Evolutionary conservation across 2,888 invertebrate species (phyloP), one percentile per base, ranked within the genome.

Genomic region (Labia minor): DNA sequence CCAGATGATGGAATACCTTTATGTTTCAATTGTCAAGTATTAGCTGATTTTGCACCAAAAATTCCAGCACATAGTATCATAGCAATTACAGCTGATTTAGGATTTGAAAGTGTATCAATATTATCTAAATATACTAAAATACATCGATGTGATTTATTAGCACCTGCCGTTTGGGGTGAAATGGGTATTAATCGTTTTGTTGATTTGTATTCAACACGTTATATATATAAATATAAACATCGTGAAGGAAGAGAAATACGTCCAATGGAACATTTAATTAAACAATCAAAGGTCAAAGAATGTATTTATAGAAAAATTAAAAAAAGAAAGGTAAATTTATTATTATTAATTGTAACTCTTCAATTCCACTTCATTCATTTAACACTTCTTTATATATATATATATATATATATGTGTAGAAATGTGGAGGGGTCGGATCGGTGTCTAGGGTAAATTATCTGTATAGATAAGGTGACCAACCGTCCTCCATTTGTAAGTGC

Each of bases 141-240:
- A 11, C 78, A 81, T 0, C 70, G 81, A 67, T 75, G 75, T 71
- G 78, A 80, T 71, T 79, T 85, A 72, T 80, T 81, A 72, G 83
- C 82, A 67, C 83, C 85, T 8, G 84, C 85, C 26, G 84, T 86
- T 3, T 86, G 85, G 85, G 86, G 86, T 8, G 85, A 82, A 71
- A 77, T 83, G 62, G 74, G 74, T 2, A 49, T 49, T 14, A 49
- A 49, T 49, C 14, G 16, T n/a, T 16, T 49, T 2, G 49, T 49
- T 14, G 49, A 49, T 49, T 3, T 49, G 2, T 2, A 14, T 49
- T 49, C 49, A 49, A n/a, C 3, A n/a, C 3, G 49, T 8, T 16
- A 49, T 14, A n/a, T n/a, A 8, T 49, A 49, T 49, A 8, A 49
- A 10, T 3, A 49, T 49, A 49, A 49, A 49, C 14, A 4, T 49